Percentiles rank a stretch among this genome's conserved stretches.
Evolutionary conservation across 1,140 invertebrate species (phyloP).

Genomic region (Lysiphlebus fabarum): DNA sequence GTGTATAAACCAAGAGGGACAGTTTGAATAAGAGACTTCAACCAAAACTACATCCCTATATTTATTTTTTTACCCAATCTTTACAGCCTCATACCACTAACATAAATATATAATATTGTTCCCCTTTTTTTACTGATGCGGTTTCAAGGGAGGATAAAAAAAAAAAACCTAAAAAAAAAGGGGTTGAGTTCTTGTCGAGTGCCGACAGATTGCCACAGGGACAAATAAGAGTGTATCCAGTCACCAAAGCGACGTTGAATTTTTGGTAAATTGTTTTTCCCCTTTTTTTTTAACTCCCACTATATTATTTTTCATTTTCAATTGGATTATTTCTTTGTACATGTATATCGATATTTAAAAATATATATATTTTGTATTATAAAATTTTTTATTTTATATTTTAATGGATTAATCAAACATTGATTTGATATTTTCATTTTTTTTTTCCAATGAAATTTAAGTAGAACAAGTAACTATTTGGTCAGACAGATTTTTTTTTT

Average conservation of each 20-base stretch:
- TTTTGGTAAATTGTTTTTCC: constrained; percentile 15
- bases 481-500: too few relatives aligned
- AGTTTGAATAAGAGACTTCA: constrained; percentile 9
- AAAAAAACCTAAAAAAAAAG: constrained; percentile 25
- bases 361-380: not conserved
- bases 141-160: constrained; percentile 20
- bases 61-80: too few relatives aligned
- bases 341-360: not conserved
- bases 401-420: too few relatives aligned
- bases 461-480: too few relatives aligned
- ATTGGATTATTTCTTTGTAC: not conserved
- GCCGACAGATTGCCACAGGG: constrained; percentile 49
- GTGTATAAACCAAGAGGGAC: constrained; percentile 5
- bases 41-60: too few relatives aligned
- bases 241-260: constrained; percentile 15
- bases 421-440: too few relatives aligned
- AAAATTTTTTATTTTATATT: not conserved
- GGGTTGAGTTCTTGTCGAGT: constrained; percentile 31
- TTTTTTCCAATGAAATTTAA: too few relatives aligned
- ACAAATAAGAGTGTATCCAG: constrained; percentile 47
- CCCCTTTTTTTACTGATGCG: too few relatives aligned
- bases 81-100: too few relatives aligned
- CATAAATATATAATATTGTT: too few relatives aligned
- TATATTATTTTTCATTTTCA: not conserved
- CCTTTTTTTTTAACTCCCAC: constrained; percentile 7